These are phyloP conservation scores for Ormyrus rosae DNA, from an alignment of 2,888 invertebrate species.

Conservation along the genomic window DNA sequence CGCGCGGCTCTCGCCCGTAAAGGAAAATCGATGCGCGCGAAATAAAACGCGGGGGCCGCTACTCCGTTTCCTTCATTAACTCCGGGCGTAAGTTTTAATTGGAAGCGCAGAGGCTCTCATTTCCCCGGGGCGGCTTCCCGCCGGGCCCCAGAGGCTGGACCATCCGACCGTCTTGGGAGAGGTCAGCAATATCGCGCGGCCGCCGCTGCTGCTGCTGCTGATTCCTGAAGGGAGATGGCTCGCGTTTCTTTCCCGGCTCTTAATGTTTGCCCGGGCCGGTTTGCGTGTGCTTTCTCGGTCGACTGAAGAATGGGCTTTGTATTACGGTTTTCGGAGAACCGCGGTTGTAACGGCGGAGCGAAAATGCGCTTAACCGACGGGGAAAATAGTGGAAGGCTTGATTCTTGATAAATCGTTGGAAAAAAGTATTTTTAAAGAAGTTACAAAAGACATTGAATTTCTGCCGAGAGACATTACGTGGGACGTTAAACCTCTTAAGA, in stretches of 20 bases:
- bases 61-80: slow-evolving; percentile 74
- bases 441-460: too few relatives aligned
- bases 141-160: slow-evolving; percentile 8
- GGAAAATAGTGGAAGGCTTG: too few relatives aligned
- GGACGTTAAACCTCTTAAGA: background rate
- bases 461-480: background rate
- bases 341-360: too few relatives aligned
- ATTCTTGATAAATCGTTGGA: too few relatives aligned
- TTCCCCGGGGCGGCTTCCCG: slow-evolving; percentile 68
- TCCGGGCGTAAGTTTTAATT: slow-evolving; percentile 75
- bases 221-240: background rate
- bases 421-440: too few relatives aligned
- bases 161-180: slow-evolving; percentile 34
- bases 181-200: slow-evolving; percentile 32
- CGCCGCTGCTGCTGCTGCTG: background rate
- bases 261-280: too few relatives aligned
- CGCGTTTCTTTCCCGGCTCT: too few relatives aligned
- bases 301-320: too few relatives aligned
- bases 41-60: slow-evolving; percentile 62
- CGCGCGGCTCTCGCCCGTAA: too few relatives aligned
- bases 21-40: background rate
- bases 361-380: too few relatives aligned
- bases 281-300: too few relatives aligned
- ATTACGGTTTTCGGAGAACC: too few relatives aligned
- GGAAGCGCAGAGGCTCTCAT: slow-evolving; percentile 70